phyloP scores from a whole-genome alignment of 2,113 vertebrate species.

The Poeciliopsis prolifica region DNA sequence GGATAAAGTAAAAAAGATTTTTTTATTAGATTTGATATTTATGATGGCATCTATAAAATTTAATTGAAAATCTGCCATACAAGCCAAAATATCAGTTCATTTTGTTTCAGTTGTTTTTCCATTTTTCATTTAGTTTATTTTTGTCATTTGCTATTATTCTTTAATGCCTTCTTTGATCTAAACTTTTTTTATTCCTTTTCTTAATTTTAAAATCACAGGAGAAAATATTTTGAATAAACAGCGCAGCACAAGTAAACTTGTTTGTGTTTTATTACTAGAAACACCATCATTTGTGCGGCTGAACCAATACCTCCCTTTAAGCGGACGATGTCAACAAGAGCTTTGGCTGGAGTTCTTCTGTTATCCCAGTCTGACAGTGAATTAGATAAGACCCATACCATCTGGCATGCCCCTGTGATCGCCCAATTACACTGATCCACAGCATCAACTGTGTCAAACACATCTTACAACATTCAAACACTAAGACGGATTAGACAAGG shows the following conservation, averaged over 20 bases:
- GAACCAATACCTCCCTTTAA: conserved; percentile 31
- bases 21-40: too few species aligned
- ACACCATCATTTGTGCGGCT: not conserved
- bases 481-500: conserved; percentile 36
- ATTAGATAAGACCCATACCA: conserved; percentile 55
- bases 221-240: too few species aligned
- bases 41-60: too few species aligned
- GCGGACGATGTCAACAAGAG: conserved; percentile 60
- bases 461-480: conserved; percentile 23
- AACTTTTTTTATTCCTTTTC: not conserved
- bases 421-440: conserved; percentile 61
- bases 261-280: conserved; percentile 2
- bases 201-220: not conserved
- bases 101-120: not conserved
- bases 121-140: not conserved
- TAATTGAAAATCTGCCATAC: not conserved
- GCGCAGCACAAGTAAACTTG: not conserved
- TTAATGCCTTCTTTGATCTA: not conserved
- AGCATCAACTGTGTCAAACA: conserved; percentile 39
- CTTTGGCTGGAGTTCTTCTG: conserved; percentile 49
- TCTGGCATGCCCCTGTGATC: conserved; percentile 53
- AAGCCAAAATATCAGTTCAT: not conserved
- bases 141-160: not conserved
- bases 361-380: conserved; percentile 48
- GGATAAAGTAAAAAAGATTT: too few species aligned